Conservation (phyloP, 2,113 vertebrate genomes). For the Chiloscyllium plagiosum region DNA sequence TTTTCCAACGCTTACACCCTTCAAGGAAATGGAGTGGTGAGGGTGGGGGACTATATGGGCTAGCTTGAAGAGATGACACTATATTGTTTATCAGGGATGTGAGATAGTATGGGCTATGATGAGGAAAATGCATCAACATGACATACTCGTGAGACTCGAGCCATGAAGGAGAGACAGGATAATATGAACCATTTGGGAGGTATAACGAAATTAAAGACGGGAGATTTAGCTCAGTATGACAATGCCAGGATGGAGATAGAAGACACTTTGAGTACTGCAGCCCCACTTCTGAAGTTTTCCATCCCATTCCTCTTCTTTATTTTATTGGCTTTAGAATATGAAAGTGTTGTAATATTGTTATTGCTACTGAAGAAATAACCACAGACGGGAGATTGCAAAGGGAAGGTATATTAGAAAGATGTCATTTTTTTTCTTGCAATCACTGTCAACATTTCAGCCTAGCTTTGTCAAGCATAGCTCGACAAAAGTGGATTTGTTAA, state of each 20-base stretch:
- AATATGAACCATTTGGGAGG: background rate
- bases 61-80: background rate
- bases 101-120: background rate
- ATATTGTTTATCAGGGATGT: background rate
- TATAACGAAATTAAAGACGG: background rate
- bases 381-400: background rate
- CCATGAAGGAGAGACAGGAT: background rate
- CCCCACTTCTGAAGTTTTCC: background rate
- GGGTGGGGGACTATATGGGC: background rate
- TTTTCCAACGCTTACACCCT: too few species aligned
- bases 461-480: background rate
- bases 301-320: background rate
- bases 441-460: slow-evolving; percentile 14
- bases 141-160: too few species aligned
- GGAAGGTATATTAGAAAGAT: background rate
- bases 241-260: background rate
- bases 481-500: slow-evolving; percentile 21
- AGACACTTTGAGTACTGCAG: background rate
- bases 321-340: background rate
- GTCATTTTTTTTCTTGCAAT: slow-evolving; percentile 11
- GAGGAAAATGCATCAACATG: too few species aligned
- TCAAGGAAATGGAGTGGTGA: too few species aligned
- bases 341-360: background rate
- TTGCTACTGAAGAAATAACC: background rate
- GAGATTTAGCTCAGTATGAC: background rate